phyloP scores from a whole-genome alignment of 1,140 invertebrate genomes.

The Popillia japonica region DNA sequence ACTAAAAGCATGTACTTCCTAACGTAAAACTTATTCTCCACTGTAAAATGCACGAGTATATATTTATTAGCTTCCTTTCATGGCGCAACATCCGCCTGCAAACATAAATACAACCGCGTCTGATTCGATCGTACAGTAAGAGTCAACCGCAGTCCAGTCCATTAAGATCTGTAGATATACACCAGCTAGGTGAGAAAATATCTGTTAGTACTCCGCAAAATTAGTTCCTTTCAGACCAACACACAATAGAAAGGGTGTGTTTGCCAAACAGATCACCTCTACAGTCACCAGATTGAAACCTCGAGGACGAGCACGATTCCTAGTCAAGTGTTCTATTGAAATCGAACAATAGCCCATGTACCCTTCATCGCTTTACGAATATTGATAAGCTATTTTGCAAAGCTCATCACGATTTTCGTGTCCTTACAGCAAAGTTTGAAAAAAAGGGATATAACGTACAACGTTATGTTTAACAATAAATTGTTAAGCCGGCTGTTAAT shows the following conservation, averaged over 20 bases:
- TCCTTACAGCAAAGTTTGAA: background rate
- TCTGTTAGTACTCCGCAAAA: slow-evolving; percentile 43
- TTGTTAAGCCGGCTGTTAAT: background rate
- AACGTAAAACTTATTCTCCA: background rate
- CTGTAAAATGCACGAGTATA: background rate
- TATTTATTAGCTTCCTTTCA: background rate
- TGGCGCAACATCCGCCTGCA: background rate
- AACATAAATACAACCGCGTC: background rate
- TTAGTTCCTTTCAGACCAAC: slow-evolving; percentile 48
- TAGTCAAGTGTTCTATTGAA: slow-evolving; percentile 53
- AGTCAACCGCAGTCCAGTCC: background rate
- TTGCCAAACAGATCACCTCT: slow-evolving; percentile 49
- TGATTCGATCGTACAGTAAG: background rate
- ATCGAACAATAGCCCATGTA: slow-evolving; percentile 45
- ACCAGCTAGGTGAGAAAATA: slow-evolving; percentile 30
- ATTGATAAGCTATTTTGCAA: slow-evolving; percentile 52
- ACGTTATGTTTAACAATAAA: background rate
- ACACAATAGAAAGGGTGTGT: slow-evolving; percentile 46
- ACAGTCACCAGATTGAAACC: slow-evolving; percentile 49
- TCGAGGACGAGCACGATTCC: slow-evolving; percentile 48
- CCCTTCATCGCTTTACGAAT: slow-evolving; percentile 47
- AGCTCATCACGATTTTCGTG: slow-evolving; percentile 47
- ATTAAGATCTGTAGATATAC: slow-evolving; percentile 1
- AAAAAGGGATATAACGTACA: background rate
- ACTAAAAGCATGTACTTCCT: too few relatives aligned